Evolutionary conservation across 2,113 vertebrate species (phyloP).

Genomic region (Eretmochelys imbricata): DNA sequence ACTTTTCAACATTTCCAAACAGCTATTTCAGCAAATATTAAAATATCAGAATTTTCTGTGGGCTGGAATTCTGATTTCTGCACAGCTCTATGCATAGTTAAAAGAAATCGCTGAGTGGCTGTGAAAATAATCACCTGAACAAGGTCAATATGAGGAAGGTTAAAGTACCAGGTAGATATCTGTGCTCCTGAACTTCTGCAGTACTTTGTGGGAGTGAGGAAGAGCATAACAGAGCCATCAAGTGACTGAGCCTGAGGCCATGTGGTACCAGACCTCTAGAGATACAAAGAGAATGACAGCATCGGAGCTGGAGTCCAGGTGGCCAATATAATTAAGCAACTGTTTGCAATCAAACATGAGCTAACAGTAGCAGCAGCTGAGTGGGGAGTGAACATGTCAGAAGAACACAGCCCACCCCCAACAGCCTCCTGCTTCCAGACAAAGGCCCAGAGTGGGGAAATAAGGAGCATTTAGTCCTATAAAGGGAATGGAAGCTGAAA

Average conservation of each 20-base stretch:
- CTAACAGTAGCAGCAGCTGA: neutral
- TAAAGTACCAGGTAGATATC: neutral
- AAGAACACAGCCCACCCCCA: neutral
- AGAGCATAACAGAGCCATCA: neutral
- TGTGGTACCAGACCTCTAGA: neutral
- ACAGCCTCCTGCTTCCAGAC: neutral
- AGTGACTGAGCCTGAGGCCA: neutral
- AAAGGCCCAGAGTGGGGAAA: neutral
- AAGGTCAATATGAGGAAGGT: neutral
- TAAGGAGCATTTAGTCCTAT: neutral
- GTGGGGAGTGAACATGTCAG: neutral
- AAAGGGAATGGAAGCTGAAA: neutral
- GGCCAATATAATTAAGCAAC: neutral
- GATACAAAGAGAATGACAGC: neutral
- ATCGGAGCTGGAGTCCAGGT: neutral
- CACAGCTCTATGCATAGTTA: neutral
- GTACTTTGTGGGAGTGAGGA: neutral
- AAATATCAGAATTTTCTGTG: neutral
- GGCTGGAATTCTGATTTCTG: neutral
- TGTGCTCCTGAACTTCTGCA: neutral
- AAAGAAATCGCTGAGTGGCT: neutral
- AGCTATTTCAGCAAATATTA: rapidly evolving
- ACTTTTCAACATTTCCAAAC: neutral
- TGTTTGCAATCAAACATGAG: neutral
- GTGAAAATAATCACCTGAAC: neutral